Evolutionary conservation across 2,888 invertebrate species (phyloP).

Genomic region (Brenthis ino): DNA sequence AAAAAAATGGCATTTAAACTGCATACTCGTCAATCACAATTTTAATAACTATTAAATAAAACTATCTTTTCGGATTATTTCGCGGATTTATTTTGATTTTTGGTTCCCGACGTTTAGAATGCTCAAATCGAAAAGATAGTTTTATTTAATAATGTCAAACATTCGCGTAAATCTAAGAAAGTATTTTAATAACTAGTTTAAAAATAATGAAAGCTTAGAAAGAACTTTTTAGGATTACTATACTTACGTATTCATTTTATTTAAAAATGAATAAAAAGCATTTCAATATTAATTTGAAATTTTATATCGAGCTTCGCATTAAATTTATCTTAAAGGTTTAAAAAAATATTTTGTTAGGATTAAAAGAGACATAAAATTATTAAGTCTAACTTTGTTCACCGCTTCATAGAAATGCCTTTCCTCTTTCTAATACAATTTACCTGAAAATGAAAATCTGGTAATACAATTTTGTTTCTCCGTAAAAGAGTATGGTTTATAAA

Average conservation of each 20-base stretch:
- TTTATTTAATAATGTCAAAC: too few relatives aligned
- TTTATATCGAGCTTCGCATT: neutral
- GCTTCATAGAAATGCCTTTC: conserved; percentile 4
- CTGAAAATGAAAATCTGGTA: conserved; percentile 49
- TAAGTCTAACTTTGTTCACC: conserved; percentile 2
- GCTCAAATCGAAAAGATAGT: too few relatives aligned
- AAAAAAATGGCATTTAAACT: too few relatives aligned
- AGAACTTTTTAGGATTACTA: neutral
- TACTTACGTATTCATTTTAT: neutral
- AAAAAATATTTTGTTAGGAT: conserved; percentile 8
- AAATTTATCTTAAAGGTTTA: conserved; percentile 2
- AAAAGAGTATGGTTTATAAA: neutral
- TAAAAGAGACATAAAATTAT: conserved; percentile 8
- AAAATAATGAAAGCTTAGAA: neutral
- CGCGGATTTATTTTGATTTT: too few relatives aligned
- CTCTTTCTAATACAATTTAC: conserved; percentile 32
- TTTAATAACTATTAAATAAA: too few relatives aligned
- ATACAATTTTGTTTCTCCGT: conserved; percentile 46
- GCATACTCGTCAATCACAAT: too few relatives aligned
- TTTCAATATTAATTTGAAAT: neutral
- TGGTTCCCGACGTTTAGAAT: too few relatives aligned
- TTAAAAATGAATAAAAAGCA: conserved; percentile 1
- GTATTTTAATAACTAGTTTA: too few relatives aligned
- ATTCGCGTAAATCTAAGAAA: too few relatives aligned
- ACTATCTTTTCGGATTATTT: too few relatives aligned